Base-by-base conservation (phyloP, 1,140 invertebrate species). In the Teleogryllus occipitalis region DNA sequence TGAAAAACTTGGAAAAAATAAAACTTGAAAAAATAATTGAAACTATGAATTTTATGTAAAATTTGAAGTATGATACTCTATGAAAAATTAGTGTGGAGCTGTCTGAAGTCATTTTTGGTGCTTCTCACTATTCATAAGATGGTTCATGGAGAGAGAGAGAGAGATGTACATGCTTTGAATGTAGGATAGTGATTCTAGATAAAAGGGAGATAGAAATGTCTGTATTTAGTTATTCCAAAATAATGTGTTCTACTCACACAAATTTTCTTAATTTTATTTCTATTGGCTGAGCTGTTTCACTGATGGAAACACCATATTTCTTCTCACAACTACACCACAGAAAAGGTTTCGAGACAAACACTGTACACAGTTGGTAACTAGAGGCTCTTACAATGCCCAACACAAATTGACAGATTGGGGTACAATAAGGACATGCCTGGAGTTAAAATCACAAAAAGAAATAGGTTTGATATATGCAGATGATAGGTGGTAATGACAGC, bases 371-470 rank as follows among this genome's bases (percentile, higher is more conserved):
- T 65, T 65, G 54, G 54, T 65, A 65, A 65, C 54, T 65, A 65
- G 54, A 65, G 54, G 54, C 54, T 65, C 10, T 65, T 65, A 65
- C 54, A 65, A 65, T 65, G 54, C 54, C 54, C 54, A 65, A 65
- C 10, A 14, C 54, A 39, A 65, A 65, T 65, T 65, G 54, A 65
- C 54, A 65, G 54, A 65, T 65, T 65, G 54, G 54, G 54, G 54
- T 65, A 65, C 10, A 65, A 18, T 65, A 14, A 65, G 54, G 54
- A 18, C 18, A 65, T 18, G 54, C 54, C 54, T 65, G 54, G 18
- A 65, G 54, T 65, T 65, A 65, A 65, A 65, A 65, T 65, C 54
- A 65, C 54, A 65, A 65, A 65, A 65, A 65, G 54, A 65, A 65
- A 18, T 65, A 65, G 54, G 54, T 65, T 39, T 14, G 54, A 65